Evolutionary conservation across 2,113 vertebrate genomes (phyloP).

Genomic region (Gymnogyps californianus): DNA sequence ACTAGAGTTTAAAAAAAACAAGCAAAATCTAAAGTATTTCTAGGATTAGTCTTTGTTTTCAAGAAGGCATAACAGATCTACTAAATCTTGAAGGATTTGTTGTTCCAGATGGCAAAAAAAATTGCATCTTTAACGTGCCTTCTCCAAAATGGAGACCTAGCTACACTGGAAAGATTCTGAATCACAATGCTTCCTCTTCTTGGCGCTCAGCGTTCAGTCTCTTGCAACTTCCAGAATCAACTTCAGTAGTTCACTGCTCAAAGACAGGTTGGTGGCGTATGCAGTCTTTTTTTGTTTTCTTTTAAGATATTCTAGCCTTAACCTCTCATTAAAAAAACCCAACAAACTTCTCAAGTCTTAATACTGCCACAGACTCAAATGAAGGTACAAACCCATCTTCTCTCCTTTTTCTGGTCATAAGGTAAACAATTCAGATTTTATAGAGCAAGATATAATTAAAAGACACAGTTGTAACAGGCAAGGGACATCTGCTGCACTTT

Average conservation of each 20-base stretch:
- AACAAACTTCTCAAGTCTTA: background rate
- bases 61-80: background rate
- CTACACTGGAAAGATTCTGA: background rate
- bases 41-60: background rate
- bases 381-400: background rate
- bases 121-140: background rate
- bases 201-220: background rate
- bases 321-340: background rate
- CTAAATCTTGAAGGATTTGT: background rate
- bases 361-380: background rate
- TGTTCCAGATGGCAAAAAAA: background rate
- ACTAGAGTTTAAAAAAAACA: background rate
- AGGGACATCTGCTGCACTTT: constrained; percentile 43
- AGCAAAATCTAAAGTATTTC: background rate
- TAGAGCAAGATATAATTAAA: background rate
- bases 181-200: constrained; percentile 8
- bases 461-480: background rate
- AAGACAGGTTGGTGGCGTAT: background rate
- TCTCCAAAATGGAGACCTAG: constrained; percentile 41
- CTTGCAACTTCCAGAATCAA: constrained; percentile 19
- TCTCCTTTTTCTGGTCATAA: background rate
- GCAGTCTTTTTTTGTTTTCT: background rate
- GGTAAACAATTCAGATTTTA: background rate
- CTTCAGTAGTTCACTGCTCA: background rate
- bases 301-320: background rate